Base-by-base conservation (phyloP, 1,140 invertebrate species). In the Drosophila watanabei region DNA sequence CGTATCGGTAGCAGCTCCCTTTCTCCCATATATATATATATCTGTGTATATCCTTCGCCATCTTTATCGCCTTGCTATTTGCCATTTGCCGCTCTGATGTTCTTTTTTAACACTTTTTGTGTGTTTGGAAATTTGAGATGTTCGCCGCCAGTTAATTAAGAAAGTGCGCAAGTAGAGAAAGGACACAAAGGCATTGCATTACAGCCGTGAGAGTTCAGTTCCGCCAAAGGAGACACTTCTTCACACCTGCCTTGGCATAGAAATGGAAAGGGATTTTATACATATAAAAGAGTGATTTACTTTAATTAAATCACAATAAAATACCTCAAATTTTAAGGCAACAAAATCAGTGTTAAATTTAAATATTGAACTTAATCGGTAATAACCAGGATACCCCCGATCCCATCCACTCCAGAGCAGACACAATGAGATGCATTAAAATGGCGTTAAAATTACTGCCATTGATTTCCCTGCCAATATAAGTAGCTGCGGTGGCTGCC, bases 391-490 rank as follows among this genome's bases (percentile, higher is more conserved):
- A 16, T 9, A 6, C 14, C 20, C 16, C 1, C 5, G n/a, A 59
- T 32, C n/a, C 18, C 54, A 24, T 59, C 6, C 16, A n/a, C 2
- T 11, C 18, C n/a, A n/a, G 2, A 5, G 7, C 51, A 37, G n/a
- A 24, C 46, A 37, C 28, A 41, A 41, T 20, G 18, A 66, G 24
- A 77, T 77, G 61, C 58, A 82, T 86, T 72, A 77, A 88, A 77
- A 88, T 80, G 57, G 68, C 77, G 68, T 88, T 73, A 83, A 88
- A 88, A 80, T 83, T 51, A 75, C 68, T 80, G 63, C 83, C 68
- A 88, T 73, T 82, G 75, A 65, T 77, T 82, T 82, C 30, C 39
- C 54, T 63, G 37, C 33, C 71, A 61, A 65, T 78, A 60, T 57
- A 58, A 63, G 48, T 33, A 51, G 35, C 68, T 24, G 35, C 30